Evolutionary conservation across 1,140 invertebrate genomes (phyloP).

Genomic region (Mizuhopecten yessoensis): DNA sequence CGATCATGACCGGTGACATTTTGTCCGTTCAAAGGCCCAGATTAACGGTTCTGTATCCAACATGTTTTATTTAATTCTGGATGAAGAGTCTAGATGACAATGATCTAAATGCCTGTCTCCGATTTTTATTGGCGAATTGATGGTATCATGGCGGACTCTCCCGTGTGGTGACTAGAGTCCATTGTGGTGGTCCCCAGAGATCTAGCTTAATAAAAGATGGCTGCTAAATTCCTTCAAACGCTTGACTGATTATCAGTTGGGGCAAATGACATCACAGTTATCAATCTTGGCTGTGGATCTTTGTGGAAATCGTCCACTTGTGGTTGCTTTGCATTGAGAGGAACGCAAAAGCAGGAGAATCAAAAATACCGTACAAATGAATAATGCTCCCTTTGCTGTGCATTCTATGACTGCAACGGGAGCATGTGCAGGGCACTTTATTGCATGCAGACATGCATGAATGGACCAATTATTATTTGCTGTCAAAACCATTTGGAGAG

Average conservation of each 20-base stretch:
- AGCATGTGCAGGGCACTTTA: not conserved
- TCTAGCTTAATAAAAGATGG: not conserved
- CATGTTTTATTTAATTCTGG: not conserved
- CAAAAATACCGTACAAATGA: not conserved
- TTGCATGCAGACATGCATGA: slow-evolving; percentile 23
- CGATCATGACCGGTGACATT: too few relatives aligned
- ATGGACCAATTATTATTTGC: not conserved
- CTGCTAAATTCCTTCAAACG: slow-evolving; percentile 26
- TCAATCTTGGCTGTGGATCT: not conserved
- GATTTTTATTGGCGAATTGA: not conserved
- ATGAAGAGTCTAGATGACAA: not conserved
- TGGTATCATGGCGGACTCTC: not conserved
- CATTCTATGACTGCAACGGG: not conserved
- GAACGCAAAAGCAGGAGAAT: not conserved
- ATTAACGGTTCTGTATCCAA: not conserved
- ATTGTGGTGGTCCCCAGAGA: not conserved
- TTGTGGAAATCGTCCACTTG: not conserved
- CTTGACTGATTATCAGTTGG: slow-evolving; percentile 5
- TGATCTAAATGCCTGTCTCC: slow-evolving; percentile 14
- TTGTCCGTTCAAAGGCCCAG: too few relatives aligned
- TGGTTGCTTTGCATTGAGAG: not conserved
- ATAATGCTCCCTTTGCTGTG: not conserved
- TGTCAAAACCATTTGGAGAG: slow-evolving; percentile 16
- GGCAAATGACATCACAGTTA: not conserved
- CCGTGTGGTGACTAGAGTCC: not conserved